Evolutionary conservation across 64 coral and sea anemone genomes (phyloP), one percentile per base, ranked within the genome.

Genomic region (Trachythela sp.): DNA sequence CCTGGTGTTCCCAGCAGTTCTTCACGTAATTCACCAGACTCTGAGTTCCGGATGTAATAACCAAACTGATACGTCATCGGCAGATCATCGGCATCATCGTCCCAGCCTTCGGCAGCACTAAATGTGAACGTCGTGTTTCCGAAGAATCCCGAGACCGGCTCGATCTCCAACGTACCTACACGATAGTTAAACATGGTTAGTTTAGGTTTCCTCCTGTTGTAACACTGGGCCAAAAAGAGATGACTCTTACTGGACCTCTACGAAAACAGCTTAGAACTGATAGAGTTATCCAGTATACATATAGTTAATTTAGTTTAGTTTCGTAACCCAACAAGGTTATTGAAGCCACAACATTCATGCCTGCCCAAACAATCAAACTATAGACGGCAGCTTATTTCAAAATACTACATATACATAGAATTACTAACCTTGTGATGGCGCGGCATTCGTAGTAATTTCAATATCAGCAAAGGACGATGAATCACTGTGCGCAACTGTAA

Each of bases 31-130:
- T 34, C 39, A 0, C 48, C 85, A 33, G n/a, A n/a, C n/a, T 68
- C 85, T 4, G 38, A 50, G 11, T 80, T 52, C 41, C 70, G 56
- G 26, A 64, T 87, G 34, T 83, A 85, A 48, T 89, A 94, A 42
- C 93, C 93, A 58, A 94, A 94, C 24, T 91, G 85, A 37, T 91
- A 94, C 48, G 52, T 85, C 35, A 94, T n/a, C 13, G 93, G 93
- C 14, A 77, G 20, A 40, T 94, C 93, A 27, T 89, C 89, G 4
- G 34, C 9, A 60, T 94, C 93, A 39, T 94, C 93, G 27, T 13
- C 56, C 86, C 89, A 94, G 2, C 59, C 89, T 14, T 89, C 89
- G 0, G 24, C 13, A 33, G 93, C 93, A 38, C 38, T 84, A 1
- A 94, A 24, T 11, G 40, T 77, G 27, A 91, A 94, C 30, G 40